Evolutionary conservation across 2,888 invertebrate genomes (phyloP).

Genomic region (Amphipyra berbera): DNA sequence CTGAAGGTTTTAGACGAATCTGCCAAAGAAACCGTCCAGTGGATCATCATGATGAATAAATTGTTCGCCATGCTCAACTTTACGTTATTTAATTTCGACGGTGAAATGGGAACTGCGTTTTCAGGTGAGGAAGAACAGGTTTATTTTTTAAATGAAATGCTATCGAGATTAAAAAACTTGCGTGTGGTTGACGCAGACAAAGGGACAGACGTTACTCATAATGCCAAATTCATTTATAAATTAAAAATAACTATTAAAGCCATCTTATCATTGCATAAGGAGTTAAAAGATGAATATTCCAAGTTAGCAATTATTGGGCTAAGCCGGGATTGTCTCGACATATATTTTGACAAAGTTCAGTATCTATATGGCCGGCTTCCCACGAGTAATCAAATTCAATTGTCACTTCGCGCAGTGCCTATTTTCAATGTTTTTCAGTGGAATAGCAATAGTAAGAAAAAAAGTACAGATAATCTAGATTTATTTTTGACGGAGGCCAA

Average conservation of each 20-base stretch:
- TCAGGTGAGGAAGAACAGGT: slow-evolving; percentile 24
- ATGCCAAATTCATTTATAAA: slow-evolving; percentile 15
- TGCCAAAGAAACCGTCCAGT: slow-evolving; percentile 47
- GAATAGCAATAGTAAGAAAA: slow-evolving; percentile 4
- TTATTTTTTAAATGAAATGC: slow-evolving; percentile 24
- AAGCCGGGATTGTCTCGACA: slow-evolving; percentile 40
- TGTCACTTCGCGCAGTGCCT: slow-evolving; percentile 24
- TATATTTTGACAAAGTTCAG: slow-evolving; percentile 31
- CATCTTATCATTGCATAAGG: slow-evolving; percentile 26
- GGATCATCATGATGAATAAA: slow-evolving; percentile 46
- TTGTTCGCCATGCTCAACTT: slow-evolving; percentile 44
- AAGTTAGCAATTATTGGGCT: slow-evolving; percentile 25
- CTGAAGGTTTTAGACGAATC: slow-evolving; percentile 36
- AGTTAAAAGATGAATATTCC: slow-evolving; percentile 17
- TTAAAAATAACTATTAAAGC: slow-evolving; percentile 33
- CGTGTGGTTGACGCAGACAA: slow-evolving; percentile 10
- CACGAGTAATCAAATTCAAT: slow-evolving; percentile 23
- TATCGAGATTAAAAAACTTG: slow-evolving; percentile 23
- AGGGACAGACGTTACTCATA: slow-evolving; percentile 4
- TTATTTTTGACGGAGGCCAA: slow-evolving; percentile 23
- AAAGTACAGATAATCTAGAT: slow-evolving; percentile 18
- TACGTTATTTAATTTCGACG: slow-evolving; percentile 6
- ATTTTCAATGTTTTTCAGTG: slow-evolving; percentile 40
- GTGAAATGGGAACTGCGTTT: slow-evolving; percentile 7
- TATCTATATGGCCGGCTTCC: slow-evolving; percentile 21